A percentile compares a stretch with the other conserved stretches of the same genome.
Evolutionary conservation across 2,888 invertebrate species (phyloP).

Genomic region (Chrysomela aeneicollis): DNA sequence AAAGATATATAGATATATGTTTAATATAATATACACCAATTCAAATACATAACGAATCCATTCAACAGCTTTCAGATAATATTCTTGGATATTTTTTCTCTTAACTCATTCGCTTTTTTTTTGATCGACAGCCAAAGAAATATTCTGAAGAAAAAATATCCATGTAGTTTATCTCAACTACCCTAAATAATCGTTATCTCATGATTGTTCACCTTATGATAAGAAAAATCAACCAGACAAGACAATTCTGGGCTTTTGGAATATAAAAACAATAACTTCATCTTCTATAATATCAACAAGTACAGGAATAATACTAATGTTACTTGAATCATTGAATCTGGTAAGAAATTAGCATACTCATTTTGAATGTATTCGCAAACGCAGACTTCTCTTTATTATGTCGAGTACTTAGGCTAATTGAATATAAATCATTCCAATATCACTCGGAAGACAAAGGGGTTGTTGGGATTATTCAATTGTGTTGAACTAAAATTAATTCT

Average conservation of each 20-base stretch:
- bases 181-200: slow-evolving; percentile 49
- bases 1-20: slow-evolving; percentile 50
- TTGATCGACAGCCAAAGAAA: neutral
- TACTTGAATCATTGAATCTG: neutral
- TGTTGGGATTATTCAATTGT: slow-evolving; percentile 39
- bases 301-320: neutral
- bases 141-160: slow-evolving; percentile 22
- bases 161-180: slow-evolving; percentile 34
- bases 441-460: slow-evolving; percentile 52
- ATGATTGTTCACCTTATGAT: slow-evolving; percentile 50
- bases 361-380: neutral
- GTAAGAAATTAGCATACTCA: neutral
- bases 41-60: slow-evolving; percentile 54
- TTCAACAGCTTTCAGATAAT: slow-evolving; percentile 48
- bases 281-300: slow-evolving; percentile 11
- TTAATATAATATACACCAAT: slow-evolving; percentile 52
- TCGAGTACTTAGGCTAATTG: slow-evolving; percentile 26
- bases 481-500: neutral
- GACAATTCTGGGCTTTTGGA: slow-evolving; percentile 23
- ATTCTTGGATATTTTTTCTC: slow-evolving; percentile 26
- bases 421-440: slow-evolving; percentile 47
- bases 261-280: slow-evolving; percentile 24
- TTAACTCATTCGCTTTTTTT: neutral
- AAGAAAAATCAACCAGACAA: slow-evolving; percentile 32
- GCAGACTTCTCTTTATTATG: neutral